Conservation (phyloP, 2,113 vertebrate genomes). For the Mustela lutreola region DNA sequence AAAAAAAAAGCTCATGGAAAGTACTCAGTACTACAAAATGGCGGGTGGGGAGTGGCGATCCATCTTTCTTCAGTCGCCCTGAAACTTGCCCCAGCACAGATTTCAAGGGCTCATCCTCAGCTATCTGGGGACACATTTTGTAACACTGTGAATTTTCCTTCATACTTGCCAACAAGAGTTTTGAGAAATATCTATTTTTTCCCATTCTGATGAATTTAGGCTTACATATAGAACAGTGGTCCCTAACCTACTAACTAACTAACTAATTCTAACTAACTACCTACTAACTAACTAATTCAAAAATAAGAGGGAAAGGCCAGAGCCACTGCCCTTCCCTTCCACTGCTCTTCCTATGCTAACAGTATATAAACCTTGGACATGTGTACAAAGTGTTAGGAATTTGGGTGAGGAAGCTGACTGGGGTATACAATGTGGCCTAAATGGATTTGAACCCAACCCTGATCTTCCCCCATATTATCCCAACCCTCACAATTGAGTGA, state of each 20-base stretch:
- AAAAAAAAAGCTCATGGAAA: background rate
- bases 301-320: background rate
- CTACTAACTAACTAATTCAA: background rate
- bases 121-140: background rate
- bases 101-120: background rate
- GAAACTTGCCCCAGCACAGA: background rate
- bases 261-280: background rate
- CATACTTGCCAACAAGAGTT: background rate
- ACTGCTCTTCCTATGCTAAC: fast-evolving
- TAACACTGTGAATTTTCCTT: background rate
- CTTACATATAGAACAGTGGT: background rate
- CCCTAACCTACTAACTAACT: background rate
- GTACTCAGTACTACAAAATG: background rate
- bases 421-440: background rate
- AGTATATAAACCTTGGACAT: background rate
- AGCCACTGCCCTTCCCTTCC: background rate
- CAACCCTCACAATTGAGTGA: background rate
- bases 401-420: background rate
- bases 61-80: background rate
- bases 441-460: background rate
- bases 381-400: background rate
- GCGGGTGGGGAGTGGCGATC: fast-evolving
- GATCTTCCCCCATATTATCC: background rate
- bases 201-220: background rate
- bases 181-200: background rate